These are phyloP conservation scores for Heliconius charithonia DNA, from an alignment of 2,888 invertebrate species.

Conservation along the genomic window DNA sequence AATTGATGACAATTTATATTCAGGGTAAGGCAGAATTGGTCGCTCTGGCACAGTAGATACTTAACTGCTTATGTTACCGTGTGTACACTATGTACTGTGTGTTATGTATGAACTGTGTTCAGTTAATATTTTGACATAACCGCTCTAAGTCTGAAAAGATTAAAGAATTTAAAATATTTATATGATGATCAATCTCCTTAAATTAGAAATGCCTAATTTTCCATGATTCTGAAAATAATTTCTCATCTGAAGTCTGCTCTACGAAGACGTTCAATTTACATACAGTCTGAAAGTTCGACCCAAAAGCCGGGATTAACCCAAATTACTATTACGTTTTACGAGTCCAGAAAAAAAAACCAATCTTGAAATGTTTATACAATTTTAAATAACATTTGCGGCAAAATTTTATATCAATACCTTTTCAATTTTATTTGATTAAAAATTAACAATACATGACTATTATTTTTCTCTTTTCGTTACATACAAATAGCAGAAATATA, in stretches of 20 bases:
- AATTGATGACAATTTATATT: not conserved
- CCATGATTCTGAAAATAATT: not conserved
- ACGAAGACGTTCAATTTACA: conserved; percentile 33
- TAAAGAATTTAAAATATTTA: not conserved
- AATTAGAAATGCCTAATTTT: not conserved
- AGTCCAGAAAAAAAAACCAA: conserved; percentile 7
- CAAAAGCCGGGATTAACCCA: conserved; percentile 32
- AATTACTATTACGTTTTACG: conserved; percentile 31
- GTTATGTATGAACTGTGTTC: not conserved
- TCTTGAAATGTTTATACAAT: not conserved
- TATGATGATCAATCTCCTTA: not conserved
- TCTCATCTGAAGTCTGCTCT: conserved; percentile 25
- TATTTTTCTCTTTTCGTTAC: not conserved
- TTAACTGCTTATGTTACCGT: not conserved
- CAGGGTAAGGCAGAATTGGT: not conserved
- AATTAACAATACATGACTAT: not conserved
- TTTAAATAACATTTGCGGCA: not conserved
- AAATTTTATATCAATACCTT: not conserved
- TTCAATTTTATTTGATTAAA: not conserved
- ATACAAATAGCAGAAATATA: no score
- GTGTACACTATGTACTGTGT: no score
- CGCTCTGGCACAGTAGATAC: not conserved
- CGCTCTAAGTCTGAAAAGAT: not conserved
- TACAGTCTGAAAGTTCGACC: conserved; percentile 34
- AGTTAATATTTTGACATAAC: not conserved